phyloP scores from a whole-genome alignment of 2,888 invertebrate species.

The Diarsia rubi region DNA sequence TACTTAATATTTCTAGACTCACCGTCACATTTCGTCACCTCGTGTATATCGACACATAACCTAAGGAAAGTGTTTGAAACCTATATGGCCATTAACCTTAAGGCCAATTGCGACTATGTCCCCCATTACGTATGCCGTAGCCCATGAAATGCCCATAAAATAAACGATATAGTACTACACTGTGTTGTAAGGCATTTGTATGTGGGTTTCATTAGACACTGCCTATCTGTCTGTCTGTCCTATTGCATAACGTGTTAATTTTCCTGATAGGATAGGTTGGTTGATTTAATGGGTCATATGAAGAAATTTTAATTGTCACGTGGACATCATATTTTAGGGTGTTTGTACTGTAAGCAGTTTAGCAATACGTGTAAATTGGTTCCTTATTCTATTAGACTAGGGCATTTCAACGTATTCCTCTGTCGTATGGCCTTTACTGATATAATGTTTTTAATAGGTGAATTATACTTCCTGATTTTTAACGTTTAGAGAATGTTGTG shows the following conservation, averaged over 20 bases:
- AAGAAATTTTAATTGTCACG: neutral
- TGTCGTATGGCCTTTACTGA: neutral
- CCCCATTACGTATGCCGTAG: constrained; percentile 28
- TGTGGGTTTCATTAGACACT: constrained; percentile 15
- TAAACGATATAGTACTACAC: constrained; percentile 27
- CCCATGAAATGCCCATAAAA: constrained; percentile 50
- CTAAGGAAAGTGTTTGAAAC: constrained; percentile 27
- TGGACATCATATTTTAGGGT: neutral
- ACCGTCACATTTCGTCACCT: constrained; percentile 13
- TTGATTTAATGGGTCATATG: neutral
- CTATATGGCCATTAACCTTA: constrained; percentile 32
- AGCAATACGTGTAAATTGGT: neutral
- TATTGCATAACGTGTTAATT: constrained; percentile 17
- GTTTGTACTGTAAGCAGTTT: neutral
- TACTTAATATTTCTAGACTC: neutral
- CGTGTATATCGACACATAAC: neutral
- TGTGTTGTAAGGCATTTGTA: constrained; percentile 34
- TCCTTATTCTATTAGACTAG: neutral
- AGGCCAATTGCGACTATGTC: constrained; percentile 36
- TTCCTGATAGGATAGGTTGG: neutral
- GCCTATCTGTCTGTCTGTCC: neutral
- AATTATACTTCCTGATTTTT: neutral
- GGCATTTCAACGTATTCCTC: neutral
- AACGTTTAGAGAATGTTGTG: neutral
- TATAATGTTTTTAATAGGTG: neutral